Conservation (phyloP, 2,888 invertebrate genomes). For the Xanthia togata region DNA sequence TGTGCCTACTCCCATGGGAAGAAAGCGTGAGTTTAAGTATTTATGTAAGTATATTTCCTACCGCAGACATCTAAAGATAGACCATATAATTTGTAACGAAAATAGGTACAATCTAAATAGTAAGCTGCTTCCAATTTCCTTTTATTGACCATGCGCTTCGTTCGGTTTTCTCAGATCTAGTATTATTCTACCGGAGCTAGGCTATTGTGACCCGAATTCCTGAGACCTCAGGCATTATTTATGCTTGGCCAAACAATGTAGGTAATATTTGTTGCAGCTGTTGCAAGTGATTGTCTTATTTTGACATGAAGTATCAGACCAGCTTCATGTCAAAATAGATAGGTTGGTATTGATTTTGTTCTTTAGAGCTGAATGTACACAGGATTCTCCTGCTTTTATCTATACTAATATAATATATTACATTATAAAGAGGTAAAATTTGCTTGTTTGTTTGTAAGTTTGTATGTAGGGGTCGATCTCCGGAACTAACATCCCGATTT, state of each 20-base stretch:
- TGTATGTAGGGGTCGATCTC: too few relatives aligned
- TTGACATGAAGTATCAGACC: constrained; percentile 5
- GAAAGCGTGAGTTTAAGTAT: too few relatives aligned
- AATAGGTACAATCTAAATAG: constrained; percentile 26
- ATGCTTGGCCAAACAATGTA: constrained; percentile 14
- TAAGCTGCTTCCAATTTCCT: constrained; percentile 39
- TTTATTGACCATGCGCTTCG: constrained; percentile 41
- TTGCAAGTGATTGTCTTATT: constrained; percentile 41
- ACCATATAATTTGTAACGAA: background rate
- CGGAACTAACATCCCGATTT: too few relatives aligned
- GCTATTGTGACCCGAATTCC: constrained; percentile 36
- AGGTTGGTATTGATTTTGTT: background rate
- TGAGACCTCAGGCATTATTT: constrained; percentile 30
- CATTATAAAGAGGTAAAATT: too few relatives aligned
- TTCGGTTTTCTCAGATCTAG: constrained; percentile 29
- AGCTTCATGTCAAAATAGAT: background rate
- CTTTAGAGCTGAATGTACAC: background rate
- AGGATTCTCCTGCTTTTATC: background rate
- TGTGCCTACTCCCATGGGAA: too few relatives aligned
- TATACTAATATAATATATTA: too few relatives aligned
- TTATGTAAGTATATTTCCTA: background rate
- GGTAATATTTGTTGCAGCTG: constrained; percentile 34
- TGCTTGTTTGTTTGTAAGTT: too few relatives aligned
- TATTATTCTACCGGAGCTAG: constrained; percentile 27
- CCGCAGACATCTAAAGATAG: background rate